Percentiles rank a stretch among this genome's conserved stretches.
phyloP scores from a whole-genome alignment of 2,113 vertebrate species.

The Psettodes erumei region DNA sequence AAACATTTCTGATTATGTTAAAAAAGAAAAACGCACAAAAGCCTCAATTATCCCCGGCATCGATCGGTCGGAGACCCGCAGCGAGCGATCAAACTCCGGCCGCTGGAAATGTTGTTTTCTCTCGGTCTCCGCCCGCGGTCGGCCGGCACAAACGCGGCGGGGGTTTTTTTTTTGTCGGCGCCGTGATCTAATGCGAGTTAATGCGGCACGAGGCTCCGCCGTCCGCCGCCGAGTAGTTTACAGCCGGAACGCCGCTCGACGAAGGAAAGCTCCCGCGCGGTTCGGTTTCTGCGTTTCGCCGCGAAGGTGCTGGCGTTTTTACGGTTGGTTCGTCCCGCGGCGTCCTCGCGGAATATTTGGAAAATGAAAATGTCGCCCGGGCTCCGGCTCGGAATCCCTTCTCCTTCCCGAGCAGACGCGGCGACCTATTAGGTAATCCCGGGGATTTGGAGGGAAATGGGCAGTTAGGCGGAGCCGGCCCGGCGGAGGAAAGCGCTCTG shows the following conservation, averaged over 20 bases:
- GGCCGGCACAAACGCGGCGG: too few species aligned
- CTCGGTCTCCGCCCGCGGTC: too few species aligned
- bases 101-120: too few species aligned
- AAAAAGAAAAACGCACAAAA: conserved; percentile 39
- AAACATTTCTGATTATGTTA: conserved; percentile 41
- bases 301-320: too few species aligned
- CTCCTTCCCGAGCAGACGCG: conserved; percentile 66
- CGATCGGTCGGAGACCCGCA: conserved; percentile 29
- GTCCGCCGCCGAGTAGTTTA: too few species aligned
- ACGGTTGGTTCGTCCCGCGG: too few species aligned
- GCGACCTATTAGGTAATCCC: conserved; percentile 83
- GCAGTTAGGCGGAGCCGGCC: conserved; percentile 75
- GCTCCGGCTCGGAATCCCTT: conserved; percentile 47
- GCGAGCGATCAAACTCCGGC: conserved; percentile 37
- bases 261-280: too few species aligned
- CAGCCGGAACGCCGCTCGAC: too few species aligned
- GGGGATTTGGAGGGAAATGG: conserved; percentile 77
- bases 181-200: conserved; percentile 43
- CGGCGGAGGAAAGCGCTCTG: conserved; percentile 63
- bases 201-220: conserved; percentile 32
- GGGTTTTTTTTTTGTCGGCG: conserved; percentile 40
- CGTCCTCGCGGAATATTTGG: conserved; percentile 46
- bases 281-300: too few species aligned
- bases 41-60: conserved; percentile 43
- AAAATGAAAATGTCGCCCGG: too few species aligned